A percentile compares a stretch with the other conserved stretches of the same genome.
Conservation (phyloP, 2,888 invertebrate genomes). For the Peribatodes rhomboidaria region DNA sequence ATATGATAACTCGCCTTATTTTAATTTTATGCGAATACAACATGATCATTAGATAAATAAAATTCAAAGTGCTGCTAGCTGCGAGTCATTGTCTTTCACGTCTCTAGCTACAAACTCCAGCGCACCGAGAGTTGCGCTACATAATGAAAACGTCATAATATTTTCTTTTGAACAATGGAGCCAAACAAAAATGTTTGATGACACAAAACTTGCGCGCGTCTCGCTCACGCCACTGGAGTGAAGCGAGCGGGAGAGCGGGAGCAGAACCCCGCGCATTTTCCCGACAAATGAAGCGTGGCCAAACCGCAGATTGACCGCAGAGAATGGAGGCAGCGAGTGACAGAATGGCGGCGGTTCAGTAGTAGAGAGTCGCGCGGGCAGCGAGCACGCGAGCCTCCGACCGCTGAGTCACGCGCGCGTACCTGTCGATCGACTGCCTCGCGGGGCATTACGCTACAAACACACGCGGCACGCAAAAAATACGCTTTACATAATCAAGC, state of each 20-base stretch:
- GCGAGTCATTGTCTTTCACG: not conserved
- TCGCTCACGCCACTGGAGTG: constrained; percentile 60
- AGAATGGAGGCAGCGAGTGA: constrained; percentile 86
- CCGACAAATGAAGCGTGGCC: constrained; percentile 87
- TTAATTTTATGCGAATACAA: not conserved
- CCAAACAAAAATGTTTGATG: constrained; percentile 83
- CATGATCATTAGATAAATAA: not conserved
- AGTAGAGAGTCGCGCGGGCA: constrained; percentile 77
- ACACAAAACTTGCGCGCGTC: constrained; percentile 77
- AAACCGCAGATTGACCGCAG: constrained; percentile 87
- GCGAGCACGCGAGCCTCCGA: constrained; percentile 71
- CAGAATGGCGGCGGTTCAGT: constrained; percentile 85
- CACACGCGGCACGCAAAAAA: constrained; percentile 48
- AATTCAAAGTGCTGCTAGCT: not conserved
- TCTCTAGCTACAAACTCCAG: not conserved
- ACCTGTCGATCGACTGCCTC: not conserved
- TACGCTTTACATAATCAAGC: constrained; percentile 43
- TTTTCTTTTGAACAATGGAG: constrained; percentile 82
- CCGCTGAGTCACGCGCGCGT: constrained; percentile 54
- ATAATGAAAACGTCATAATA: constrained; percentile 78
- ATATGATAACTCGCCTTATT: constrained; percentile 16
- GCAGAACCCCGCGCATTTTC: constrained; percentile 78
- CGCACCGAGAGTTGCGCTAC: constrained; percentile 55
- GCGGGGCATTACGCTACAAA: constrained; percentile 56
- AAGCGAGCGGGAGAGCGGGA: constrained; percentile 64